Base-by-base conservation (phyloP, 1,140 invertebrate species). In the Drosophila albomicans region DNA sequence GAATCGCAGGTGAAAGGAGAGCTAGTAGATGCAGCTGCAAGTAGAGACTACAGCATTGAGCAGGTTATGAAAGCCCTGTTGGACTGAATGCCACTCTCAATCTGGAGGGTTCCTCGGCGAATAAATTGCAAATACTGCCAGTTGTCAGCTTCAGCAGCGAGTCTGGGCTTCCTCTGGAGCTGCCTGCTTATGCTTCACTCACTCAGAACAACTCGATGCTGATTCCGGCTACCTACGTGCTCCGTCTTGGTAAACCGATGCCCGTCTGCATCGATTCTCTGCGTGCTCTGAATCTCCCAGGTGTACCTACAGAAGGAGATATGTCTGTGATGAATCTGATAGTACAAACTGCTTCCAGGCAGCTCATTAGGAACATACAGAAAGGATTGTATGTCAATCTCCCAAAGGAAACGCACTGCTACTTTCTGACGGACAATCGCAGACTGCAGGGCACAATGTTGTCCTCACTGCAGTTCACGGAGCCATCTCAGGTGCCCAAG, bases 361-460 rank as follows among this genome's bases (percentile, higher is more conserved):
- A 91, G 15, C 62, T 74, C 4, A 75, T 91, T 5, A 84, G 61
- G 28, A 84, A 71, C 30, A 75, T 79, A 1, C 78, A 91, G 54
- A 91, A 86, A 30, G 92, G 92, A 0, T 57, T 93, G 0, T 95
- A 94, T 65, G 93, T 98, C 95, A 96, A 96, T 52, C 93, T 99
- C 28, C 97, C 97, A 0, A 98, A 98, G 90, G 98, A 99, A 88
- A 95, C 96, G 38, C 98, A 99, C 91, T 98, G 97, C 90, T 99
- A 99, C 91, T 98, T 98, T 92, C 95, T 99, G 93, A 98, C 97
- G 3, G 96, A 98, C 88, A 95, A 95, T 68, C 95, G 95, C 75
- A 95, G 94, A 10, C 94, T 99, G 93, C 95, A 84, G 54, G 98
- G 97, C 2, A 95, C 97, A 32, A 92, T 98, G 79, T 95, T 99